Conservation (phyloP, 2,888 invertebrate genomes). For the Aphodius granarius region DNA sequence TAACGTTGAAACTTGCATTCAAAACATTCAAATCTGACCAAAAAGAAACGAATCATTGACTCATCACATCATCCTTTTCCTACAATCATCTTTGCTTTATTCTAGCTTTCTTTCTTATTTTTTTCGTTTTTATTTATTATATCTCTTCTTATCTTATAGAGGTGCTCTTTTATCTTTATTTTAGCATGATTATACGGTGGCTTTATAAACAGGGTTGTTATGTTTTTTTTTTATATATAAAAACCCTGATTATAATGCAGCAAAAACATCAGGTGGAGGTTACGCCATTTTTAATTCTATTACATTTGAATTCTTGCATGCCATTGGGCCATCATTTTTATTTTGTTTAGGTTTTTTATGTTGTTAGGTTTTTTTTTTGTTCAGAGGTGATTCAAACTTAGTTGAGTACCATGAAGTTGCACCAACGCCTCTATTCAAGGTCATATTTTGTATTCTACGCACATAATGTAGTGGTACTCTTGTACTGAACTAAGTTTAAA, state of each 20-base stretch:
- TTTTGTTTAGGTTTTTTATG: background rate
- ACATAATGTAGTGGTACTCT: background rate
- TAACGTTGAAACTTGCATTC: constrained; percentile 22
- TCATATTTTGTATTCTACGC: too few species aligned
- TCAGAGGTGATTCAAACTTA: background rate
- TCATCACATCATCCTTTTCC: constrained; percentile 1
- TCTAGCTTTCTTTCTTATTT: constrained; percentile 17
- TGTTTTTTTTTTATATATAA: constrained; percentile 10
- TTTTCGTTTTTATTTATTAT: too few species aligned
- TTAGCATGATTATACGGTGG: constrained; percentile 21
- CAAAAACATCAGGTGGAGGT: background rate
- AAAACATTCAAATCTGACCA: constrained; percentile 44
- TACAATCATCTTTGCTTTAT: constrained; percentile 22
- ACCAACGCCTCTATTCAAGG: too few species aligned
- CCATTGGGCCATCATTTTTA: background rate
- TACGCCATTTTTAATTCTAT: background rate
- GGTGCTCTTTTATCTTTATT: constrained; percentile 17
- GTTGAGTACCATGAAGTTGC: too few species aligned
- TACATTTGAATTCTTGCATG: background rate
- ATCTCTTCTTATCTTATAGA: too few species aligned
- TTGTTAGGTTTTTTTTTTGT: background rate
- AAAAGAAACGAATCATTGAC: constrained; percentile 20
- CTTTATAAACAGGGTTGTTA: background rate
- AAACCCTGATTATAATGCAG: background rate
- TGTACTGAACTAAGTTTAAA: background rate